Base-by-base conservation (phyloP, 2,888 invertebrate species). In the Calameuta idolon region DNA sequence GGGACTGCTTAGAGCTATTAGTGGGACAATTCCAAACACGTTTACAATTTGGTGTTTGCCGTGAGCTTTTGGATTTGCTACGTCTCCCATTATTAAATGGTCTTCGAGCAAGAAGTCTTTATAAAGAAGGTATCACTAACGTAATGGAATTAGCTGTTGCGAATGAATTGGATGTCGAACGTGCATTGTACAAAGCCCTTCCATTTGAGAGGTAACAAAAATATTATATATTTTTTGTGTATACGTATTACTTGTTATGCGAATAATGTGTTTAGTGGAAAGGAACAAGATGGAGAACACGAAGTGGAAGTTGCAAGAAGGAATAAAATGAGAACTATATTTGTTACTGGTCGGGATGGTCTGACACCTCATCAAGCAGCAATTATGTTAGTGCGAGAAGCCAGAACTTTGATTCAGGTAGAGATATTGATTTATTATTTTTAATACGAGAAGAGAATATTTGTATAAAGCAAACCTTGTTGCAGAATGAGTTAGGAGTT, bases 1-100 rank as follows among this genome's bases (percentile, higher is more conserved):
- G 99, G 99, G 94, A 94, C 83, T 97, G 96, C 89, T 93, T 99
- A 87, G 97, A 98, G 90, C 93, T 98, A 82, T 93, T 99, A 69
- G 94, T 99, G 71, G 95, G 96, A 0, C 97, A 98, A 92, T 99
- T 99, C 91, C 98, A 99, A 92, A 96, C 96, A 87, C 95, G 99
- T 30, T 93, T 99, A 71, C 97, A 97, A 87, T 99, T 99, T 91
- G 99, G 99, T 15, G 96, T 99, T 74, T 96, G 97, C 88, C 94
- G 96, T 34, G 99, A 99, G 90, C 93, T 99, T 69, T 94, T 98
- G 81, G 99, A 99, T 89, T 93, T 99, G 77, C 96, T 98, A 93
- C 94, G 96, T 84, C 92, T 99, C 73, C 94, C 97, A 0, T 94
- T 96, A 83, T 92, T 99, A 76, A 98, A 97, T 90, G 97, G 96